Evolutionary conservation across 2,797 vertebrate species (phyloP), one percentile per base, ranked within the genome.

Genomic region (Melanotaenia pygmaea): DNA sequence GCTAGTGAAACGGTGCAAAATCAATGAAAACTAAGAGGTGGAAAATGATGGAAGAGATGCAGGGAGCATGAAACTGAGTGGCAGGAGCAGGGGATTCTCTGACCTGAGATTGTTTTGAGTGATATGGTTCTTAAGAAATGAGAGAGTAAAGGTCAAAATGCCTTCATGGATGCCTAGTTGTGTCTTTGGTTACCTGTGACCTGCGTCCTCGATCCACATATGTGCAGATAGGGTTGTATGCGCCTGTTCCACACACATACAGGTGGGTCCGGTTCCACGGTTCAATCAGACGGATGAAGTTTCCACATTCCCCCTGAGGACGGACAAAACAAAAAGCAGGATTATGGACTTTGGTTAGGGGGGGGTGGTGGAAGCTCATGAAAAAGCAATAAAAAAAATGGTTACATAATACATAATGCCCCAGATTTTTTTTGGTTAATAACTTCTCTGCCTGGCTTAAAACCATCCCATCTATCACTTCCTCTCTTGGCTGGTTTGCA

Each of bases 221-320:
- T 84, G 97, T 95, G 89, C 98, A 99, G 94, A 99, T 93, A 79
- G 98, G 98, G 90, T 99, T 99, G 94, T 99, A 99, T 11, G 98
- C 98, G 0, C 98, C 98, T 0, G 97, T 99, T 73, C 98, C 98
- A 1, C 98, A 99, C 77, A 98, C 96, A 2, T 99, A 99, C 80
- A 99, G 95, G 85, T 99, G 98, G 70, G 98, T 99, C 73, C 98
- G 94, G 94, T 99, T 99, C 97, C 98, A 99, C 11, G 98, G 96
- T 90, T 99, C 98, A 82, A 99, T 99, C 89, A 99, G 95, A 68
- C 98, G 96, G 89, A 99, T 97, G 86, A 99, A 99, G 92, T 99
- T 99, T 66, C 97, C 98, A 0, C 98, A 99, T 88, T 99, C 98
- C 0, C 98, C 98, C 98, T 99, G 90, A 71, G 77, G 77, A 70